Conservation (phyloP, 2,888 invertebrate genomes). For the Nezara viridula region DNA sequence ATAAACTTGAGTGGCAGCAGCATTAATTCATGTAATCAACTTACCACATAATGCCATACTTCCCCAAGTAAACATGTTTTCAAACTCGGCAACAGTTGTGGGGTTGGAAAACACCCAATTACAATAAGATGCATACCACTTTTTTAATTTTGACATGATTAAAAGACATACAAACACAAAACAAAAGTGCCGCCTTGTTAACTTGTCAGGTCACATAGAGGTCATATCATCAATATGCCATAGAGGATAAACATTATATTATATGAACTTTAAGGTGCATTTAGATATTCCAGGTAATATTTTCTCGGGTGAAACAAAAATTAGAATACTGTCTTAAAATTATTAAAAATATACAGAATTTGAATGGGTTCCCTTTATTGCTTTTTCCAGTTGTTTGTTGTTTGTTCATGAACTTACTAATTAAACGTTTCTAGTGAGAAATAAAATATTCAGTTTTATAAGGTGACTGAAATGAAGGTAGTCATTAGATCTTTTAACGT, state of each 20-base stretch:
- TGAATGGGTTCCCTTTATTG: too few species aligned
- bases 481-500: too few species aligned
- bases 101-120: constrained; percentile 31
- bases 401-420: too few species aligned
- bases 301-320: too few species aligned
- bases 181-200: constrained; percentile 24
- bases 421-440: too few species aligned
- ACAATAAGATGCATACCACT: constrained; percentile 20
- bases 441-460: too few species aligned
- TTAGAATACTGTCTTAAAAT: too few species aligned
- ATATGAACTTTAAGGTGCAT: background rate
- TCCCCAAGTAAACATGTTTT: constrained; percentile 32
- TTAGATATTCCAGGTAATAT: too few species aligned
- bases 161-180: background rate
- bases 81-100: background rate
- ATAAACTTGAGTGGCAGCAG: background rate
- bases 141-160: background rate
- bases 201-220: background rate
- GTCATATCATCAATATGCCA: background rate
- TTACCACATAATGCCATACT: constrained; percentile 41
- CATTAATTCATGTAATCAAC: background rate
- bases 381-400: too few species aligned
- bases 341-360: too few species aligned
- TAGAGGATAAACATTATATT: background rate
- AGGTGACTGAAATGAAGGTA: too few species aligned